These are phyloP conservation scores for Lasioglossum pauxillum DNA, from an alignment of 2,888 invertebrate genomes.

Conservation along the genomic window DNA sequence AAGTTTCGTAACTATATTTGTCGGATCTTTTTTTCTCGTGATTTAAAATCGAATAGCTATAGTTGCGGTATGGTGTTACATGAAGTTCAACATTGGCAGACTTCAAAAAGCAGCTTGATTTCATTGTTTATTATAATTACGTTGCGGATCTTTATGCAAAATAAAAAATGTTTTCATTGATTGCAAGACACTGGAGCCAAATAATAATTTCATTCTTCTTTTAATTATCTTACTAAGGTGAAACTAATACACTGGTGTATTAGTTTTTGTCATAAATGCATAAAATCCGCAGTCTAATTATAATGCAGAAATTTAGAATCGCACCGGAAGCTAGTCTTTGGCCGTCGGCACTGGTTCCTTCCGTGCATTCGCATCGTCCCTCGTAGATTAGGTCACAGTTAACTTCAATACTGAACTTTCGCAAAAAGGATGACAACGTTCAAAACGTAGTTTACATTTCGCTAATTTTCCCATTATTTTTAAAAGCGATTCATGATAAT, in stretches of 20 bases:
- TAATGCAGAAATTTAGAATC: not conserved
- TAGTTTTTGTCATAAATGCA: no score
- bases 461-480: not conserved
- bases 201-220: no score
- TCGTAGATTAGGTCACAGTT: not conserved
- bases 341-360: slow-evolving; percentile 29
- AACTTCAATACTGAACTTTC: not conserved
- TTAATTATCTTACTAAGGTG: no score
- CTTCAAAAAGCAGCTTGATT: not conserved
- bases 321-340: not conserved
- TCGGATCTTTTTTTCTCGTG: not conserved
- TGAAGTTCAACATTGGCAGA: not conserved
- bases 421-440: not conserved
- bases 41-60: not conserved
- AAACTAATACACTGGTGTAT: no score
- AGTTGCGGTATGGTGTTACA: not conserved
- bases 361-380: not conserved
- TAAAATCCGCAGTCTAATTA: not conserved
- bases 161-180: no score
- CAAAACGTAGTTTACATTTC: not conserved
- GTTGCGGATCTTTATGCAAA: no score
- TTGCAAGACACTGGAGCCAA: no score
- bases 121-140: not conserved
- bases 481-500: not conserved
- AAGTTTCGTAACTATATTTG: slow-evolving; percentile 6